phyloP scores from a whole-genome alignment of 2,888 invertebrate genomes.

The Melinopterus prodromus region DNA sequence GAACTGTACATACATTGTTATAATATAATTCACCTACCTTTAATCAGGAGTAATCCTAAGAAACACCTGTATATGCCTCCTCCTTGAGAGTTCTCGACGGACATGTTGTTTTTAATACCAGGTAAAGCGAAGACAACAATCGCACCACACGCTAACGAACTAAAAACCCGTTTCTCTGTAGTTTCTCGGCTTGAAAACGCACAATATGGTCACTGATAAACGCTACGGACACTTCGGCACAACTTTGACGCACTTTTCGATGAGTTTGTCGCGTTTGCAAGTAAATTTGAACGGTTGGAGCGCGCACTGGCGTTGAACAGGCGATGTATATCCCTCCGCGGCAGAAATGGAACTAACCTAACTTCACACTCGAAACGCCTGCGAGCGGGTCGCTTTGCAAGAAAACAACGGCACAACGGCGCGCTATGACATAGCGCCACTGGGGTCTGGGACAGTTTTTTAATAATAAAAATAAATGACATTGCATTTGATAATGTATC shows the following conservation, averaged over 20 bases:
- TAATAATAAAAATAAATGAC: too few relatives aligned
- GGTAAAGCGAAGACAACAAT: neutral
- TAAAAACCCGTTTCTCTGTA: neutral
- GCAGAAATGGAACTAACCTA: neutral
- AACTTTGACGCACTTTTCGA: neutral
- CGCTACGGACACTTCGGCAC: neutral
- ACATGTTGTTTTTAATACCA: neutral
- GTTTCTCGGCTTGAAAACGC: neutral
- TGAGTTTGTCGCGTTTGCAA: neutral
- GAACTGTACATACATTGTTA: neutral
- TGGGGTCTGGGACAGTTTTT: too few relatives aligned
- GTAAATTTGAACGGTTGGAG: neutral
- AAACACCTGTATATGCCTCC: neutral
- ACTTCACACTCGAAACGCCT: neutral
- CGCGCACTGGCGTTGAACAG: neutral
- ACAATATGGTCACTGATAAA: neutral
- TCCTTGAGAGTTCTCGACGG: neutral
- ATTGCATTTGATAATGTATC: too few relatives aligned
- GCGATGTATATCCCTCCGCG: neutral
- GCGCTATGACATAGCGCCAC: neutral
- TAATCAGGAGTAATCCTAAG: neutral
- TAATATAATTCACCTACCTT: neutral
- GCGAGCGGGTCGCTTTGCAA: neutral
- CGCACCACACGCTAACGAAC: neutral
- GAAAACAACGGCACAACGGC: neutral